Evolutionary conservation across 2,797 vertebrate genomes (phyloP), one percentile per base, ranked within the genome.

Genomic region (Nothura maculosa): DNA sequence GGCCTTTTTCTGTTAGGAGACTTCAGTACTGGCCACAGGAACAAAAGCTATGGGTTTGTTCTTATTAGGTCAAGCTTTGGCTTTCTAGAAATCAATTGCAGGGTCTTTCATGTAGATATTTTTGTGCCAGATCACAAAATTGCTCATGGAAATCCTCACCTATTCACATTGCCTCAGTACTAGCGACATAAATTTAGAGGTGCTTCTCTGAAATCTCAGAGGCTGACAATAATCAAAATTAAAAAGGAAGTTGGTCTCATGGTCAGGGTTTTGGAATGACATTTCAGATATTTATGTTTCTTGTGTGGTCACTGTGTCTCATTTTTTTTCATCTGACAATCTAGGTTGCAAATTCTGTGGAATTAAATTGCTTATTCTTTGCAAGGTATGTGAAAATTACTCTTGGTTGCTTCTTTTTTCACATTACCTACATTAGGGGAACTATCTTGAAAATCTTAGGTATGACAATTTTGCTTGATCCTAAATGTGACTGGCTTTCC

Each of bases 391-490:
- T 76, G 74, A 87, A 82, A 89, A 73, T 79, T 66, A 84, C 63
- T 69, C 47, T 83, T 90, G 27, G 5, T 42, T 89, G 25, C 48
- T 92, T 34, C 34, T 22, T 87, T 17, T 89, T 93, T 74, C 36
- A 14, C 72, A 75, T 68, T 78, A 68, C 40, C 42, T 89, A 30
- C 58, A 87, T 57, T 83, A 38, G 6, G 7, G 28, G 13, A 86
- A 81, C 64, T 81, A 42, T 36, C 21, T 60, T 81, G 43, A 64
- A 93, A 94, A 84, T 77, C 74, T 52, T 93, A 5, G 1, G 90
- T 89, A 54, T 32, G 52, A 86, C 69, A 92, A 67, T 86, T 94
- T 85, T 84, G 21, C 93, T 85, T 70, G 40, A 77, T 92, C 73
- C 81, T 87, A 72, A 87, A 28, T 86, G 67, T 86, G 80, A 61